Evolutionary conservation across 2,797 vertebrate genomes (phyloP).

Genomic region (Sebastes kiyomatsui): DNA sequence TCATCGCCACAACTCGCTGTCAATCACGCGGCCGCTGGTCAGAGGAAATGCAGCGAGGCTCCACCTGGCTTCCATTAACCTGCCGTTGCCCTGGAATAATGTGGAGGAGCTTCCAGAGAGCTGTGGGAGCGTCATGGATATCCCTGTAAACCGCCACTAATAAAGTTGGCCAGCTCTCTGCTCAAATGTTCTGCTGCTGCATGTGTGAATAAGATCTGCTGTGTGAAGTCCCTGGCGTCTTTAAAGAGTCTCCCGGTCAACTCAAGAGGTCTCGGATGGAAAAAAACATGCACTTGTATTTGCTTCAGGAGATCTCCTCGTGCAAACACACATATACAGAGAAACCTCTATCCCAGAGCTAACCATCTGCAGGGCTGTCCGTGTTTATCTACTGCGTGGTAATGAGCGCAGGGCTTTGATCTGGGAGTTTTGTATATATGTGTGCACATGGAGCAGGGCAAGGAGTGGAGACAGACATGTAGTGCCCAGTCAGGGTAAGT

Average conservation of each 20-base stretch:
- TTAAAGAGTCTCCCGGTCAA: conserved; percentile 37
- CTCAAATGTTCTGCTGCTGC: conserved; percentile 29
- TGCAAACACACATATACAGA: conserved; percentile 61
- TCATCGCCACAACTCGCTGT: conserved; percentile 62
- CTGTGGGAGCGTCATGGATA: conserved; percentile 58
- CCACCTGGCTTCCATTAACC: conserved; percentile 79
- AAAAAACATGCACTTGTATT: conserved; percentile 37
- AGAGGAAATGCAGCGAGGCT: conserved; percentile 47
- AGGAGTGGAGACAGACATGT: conserved; percentile 66
- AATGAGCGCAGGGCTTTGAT: conserved; percentile 71
- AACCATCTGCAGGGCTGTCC: conserved; percentile 64
- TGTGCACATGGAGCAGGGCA: conserved; percentile 48
- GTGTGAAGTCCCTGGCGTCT: conserved; percentile 28
- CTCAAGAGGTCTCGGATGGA: conserved; percentile 32
- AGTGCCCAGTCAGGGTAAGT: conserved; percentile 21
- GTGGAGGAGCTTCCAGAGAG: conserved; percentile 61
- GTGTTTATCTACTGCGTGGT: conserved; percentile 66
- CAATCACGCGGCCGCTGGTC: conserved; percentile 60
- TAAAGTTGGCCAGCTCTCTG: conserved; percentile 43
- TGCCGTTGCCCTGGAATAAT: conserved; percentile 70
- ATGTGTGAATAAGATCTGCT: conserved; percentile 56
- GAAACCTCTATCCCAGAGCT: conserved; percentile 50
- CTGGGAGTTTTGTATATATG: conserved; percentile 66
- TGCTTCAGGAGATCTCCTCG: conserved; percentile 30
- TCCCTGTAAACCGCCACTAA: conserved; percentile 58